Evolutionary conservation across 2,113 vertebrate genomes (phyloP).

Genomic region (Ivindomyrus marchei): DNA sequence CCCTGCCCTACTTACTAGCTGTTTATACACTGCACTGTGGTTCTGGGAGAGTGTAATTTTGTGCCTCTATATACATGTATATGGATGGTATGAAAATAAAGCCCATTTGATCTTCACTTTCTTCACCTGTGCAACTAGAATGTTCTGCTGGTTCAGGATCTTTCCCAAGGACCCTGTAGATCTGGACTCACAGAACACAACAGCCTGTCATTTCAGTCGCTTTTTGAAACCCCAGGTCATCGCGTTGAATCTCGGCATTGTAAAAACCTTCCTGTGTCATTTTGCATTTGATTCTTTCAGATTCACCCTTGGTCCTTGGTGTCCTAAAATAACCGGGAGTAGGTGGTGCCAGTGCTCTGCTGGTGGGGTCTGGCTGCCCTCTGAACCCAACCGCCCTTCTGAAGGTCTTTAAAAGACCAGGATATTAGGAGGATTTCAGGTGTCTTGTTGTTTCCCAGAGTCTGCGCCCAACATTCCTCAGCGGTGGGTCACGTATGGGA

Average conservation of each 20-base stretch:
- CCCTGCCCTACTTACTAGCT: background rate
- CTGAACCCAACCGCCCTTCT: background rate
- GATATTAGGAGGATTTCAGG: background rate
- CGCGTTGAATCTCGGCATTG: background rate
- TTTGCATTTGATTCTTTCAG: background rate
- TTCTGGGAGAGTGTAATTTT: background rate
- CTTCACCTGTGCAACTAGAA: background rate
- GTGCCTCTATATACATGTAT: background rate
- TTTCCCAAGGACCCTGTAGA: background rate
- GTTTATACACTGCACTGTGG: background rate
- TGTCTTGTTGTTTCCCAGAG: background rate
- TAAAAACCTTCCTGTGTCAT: background rate
- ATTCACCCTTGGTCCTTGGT: background rate
- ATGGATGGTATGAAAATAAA: background rate
- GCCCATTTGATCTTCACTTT: background rate
- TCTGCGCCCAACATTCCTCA: background rate
- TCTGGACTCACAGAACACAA: background rate
- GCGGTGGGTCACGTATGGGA: background rate
- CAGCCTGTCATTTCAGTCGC: background rate
- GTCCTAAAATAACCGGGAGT: background rate
- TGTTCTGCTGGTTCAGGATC: background rate
- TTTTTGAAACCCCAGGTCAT: background rate
- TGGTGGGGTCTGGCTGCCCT: too few species aligned
- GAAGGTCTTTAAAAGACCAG: background rate
- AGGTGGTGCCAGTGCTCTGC: background rate